phyloP scores from a whole-genome alignment of 2,113 vertebrate genomes.

The Microtus oregoni region DNA sequence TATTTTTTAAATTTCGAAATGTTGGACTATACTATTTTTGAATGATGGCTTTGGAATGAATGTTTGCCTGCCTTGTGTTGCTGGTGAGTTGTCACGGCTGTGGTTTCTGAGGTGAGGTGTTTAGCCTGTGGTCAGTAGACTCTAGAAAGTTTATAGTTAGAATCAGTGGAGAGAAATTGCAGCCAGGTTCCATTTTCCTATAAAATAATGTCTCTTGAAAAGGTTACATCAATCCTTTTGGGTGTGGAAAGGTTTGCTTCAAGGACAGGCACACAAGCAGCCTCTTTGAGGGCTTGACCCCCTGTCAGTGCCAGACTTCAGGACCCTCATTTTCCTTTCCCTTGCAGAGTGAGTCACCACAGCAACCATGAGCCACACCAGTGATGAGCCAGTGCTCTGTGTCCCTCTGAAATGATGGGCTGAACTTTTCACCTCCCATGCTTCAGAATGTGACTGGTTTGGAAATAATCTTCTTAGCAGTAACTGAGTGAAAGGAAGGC shows the following conservation, averaged over 20 bases:
- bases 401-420: background rate
- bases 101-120: conserved; percentile 56
- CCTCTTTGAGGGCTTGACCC: background rate
- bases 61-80: background rate
- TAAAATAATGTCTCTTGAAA: conserved; percentile 57
- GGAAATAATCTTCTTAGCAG: background rate
- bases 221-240: background rate
- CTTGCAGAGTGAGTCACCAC: background rate
- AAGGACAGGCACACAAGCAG: background rate
- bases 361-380: background rate
- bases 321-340: background rate
- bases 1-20: conserved; percentile 47
- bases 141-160: conserved; percentile 55
- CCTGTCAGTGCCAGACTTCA: background rate
- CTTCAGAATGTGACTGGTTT: background rate
- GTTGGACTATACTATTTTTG: conserved; percentile 23
- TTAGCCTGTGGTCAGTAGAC: conserved; percentile 72
- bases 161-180: conserved; percentile 31
- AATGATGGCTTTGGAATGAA: conserved; percentile 48
- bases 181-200: conserved; percentile 49
- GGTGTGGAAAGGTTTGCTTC: background rate
- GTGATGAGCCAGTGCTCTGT: background rate
- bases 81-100: conserved; percentile 42
- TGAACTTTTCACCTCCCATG: background rate
- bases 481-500: background rate